phyloP scores from a whole-genome alignment of 1,140 invertebrate species.

The Nephila pilipes region DNA sequence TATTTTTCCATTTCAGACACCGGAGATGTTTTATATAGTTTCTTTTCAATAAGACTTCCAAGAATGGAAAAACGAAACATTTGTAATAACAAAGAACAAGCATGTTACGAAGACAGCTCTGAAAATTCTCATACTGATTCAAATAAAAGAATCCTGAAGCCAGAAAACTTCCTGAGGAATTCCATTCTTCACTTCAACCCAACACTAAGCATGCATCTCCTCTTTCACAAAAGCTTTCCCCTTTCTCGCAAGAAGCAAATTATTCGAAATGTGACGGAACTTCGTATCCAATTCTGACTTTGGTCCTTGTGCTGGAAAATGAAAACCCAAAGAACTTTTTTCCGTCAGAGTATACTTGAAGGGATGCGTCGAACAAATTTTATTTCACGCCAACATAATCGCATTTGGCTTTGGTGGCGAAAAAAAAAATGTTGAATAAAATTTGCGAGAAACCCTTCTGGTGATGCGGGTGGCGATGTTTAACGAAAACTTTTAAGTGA shows the following conservation, averaged over 20 bases:
- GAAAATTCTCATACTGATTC: no score
- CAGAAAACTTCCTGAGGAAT: not conserved
- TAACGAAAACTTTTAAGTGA: not conserved
- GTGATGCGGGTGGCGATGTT: not conserved
- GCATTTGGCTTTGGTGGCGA: not conserved
- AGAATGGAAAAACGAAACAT: not conserved
- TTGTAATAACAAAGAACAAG: not conserved
- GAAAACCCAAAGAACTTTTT: not conserved
- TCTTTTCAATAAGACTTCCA: not conserved
- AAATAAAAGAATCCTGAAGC: not conserved
- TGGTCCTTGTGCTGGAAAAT: not conserved
- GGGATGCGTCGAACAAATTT: not conserved
- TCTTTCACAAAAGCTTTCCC: not conserved
- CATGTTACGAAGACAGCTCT: not conserved
- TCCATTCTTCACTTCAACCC: not conserved
- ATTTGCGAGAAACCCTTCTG: not conserved
- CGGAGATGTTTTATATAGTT: not conserved
- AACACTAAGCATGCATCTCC: not conserved
- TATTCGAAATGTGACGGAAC: constrained; percentile 15
- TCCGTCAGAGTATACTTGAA: not conserved
- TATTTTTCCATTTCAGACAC: no score
- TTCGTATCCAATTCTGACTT: not conserved
- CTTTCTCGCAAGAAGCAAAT: not conserved
- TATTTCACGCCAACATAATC: constrained; percentile 14
- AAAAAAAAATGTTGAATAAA: not conserved